phyloP scores from a whole-genome alignment of 2,888 invertebrate genomes.

The Athalia cordata region DNA sequence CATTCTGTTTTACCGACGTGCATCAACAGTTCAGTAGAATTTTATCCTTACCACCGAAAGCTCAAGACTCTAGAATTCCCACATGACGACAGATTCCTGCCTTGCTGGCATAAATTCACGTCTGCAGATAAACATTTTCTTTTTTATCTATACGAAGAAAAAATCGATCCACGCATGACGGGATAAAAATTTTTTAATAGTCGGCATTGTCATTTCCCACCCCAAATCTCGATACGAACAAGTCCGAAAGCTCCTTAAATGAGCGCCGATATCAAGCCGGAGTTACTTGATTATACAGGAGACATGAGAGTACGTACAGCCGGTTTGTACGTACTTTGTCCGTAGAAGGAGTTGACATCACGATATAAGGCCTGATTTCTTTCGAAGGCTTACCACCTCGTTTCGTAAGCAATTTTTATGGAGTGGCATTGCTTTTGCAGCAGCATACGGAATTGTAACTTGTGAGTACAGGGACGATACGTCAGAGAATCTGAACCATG shows the following conservation, averaged over 20 bases:
- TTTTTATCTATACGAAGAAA: no score
- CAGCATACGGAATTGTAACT: slow-evolving; percentile 47
- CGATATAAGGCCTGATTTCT: slow-evolving; percentile 51
- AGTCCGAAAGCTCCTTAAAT: slow-evolving; percentile 18
- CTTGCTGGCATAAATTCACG: not conserved
- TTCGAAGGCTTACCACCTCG: slow-evolving; percentile 56
- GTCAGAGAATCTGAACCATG: slow-evolving; percentile 46
- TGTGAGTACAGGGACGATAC: slow-evolving; percentile 33
- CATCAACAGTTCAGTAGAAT: no score
- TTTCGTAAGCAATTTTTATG: slow-evolving; percentile 60
- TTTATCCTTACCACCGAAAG: slow-evolving; percentile 18
- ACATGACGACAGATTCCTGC: not conserved
- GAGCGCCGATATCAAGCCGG: not conserved
- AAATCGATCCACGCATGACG: no score
- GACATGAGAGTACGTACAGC: slow-evolving; percentile 1
- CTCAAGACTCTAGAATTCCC: not conserved
- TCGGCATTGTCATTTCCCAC: no score
- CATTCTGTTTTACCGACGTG: slow-evolving; percentile 27
- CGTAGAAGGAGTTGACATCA: slow-evolving; percentile 58
- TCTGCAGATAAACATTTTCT: not conserved
- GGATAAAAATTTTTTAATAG: no score
- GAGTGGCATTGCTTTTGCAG: slow-evolving; percentile 56
- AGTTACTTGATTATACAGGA: not conserved
- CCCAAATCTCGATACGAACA: no score
- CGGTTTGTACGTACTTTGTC: slow-evolving; percentile 49